These are phyloP conservation scores for Cyclargus thomasi DNA, from an alignment of 1,140 invertebrate genomes.

Conservation along the genomic window DNA sequence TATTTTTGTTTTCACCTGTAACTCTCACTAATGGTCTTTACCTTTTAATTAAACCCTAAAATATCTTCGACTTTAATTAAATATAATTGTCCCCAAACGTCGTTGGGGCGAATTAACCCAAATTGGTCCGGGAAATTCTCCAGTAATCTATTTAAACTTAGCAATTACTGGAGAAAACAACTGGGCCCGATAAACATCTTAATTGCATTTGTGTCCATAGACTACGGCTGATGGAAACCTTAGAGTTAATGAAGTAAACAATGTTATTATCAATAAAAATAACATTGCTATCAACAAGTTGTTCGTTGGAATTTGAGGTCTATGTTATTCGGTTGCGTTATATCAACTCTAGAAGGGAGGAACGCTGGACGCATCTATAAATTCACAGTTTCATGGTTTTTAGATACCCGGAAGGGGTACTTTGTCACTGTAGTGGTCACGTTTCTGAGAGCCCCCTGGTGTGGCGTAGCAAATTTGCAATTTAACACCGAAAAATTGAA, in stretches of 20 bases:
- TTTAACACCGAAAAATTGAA: too few relatives aligned
- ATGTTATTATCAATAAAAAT: too few relatives aligned
- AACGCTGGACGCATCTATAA: too few relatives aligned
- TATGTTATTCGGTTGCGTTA: too few relatives aligned
- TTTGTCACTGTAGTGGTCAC: too few relatives aligned
- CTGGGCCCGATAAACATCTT: not conserved
- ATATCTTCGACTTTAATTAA: not conserved
- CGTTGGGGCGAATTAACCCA: not conserved
- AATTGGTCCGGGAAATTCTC: not conserved
- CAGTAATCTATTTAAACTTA: not conserved
- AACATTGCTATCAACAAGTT: not conserved
- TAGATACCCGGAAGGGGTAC: too few relatives aligned
- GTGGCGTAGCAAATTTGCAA: too few relatives aligned
- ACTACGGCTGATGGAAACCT: not conserved
- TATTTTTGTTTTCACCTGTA: not conserved
- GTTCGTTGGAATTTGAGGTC: too few relatives aligned
- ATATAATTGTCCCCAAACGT: conserved; percentile 2
- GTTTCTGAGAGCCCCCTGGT: too few relatives aligned
- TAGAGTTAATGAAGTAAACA: too few relatives aligned
- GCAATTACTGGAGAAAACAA: not conserved
- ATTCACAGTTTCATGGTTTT: too few relatives aligned
- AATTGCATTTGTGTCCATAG: not conserved
- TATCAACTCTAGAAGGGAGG: too few relatives aligned
- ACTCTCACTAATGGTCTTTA: not conserved
- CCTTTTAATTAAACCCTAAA: not conserved